These are phyloP conservation scores for Hippolais icterina DNA, from an alignment of 2,113 vertebrate genomes.

Conservation along the genomic window DNA sequence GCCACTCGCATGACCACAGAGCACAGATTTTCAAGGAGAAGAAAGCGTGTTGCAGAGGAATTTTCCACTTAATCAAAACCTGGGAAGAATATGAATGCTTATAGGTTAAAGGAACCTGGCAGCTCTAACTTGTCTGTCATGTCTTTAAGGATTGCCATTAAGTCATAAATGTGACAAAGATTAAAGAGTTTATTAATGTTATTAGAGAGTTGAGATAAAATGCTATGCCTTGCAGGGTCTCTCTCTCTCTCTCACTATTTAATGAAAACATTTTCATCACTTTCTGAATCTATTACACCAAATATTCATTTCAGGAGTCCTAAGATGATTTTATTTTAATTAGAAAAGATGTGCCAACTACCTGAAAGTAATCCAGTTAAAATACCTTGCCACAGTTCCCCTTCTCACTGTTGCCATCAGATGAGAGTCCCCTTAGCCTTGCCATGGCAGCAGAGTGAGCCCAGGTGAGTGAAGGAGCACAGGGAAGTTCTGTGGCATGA, in stretches of 20 bases:
- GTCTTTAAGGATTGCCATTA: slow-evolving; percentile 75
- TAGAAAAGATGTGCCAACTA: slow-evolving; percentile 68
- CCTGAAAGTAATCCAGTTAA: slow-evolving; percentile 65
- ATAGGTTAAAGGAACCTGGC: slow-evolving; percentile 58
- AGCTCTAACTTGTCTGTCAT: slow-evolving; percentile 64
- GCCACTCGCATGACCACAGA: accelerated
- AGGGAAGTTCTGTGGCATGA: not conserved
- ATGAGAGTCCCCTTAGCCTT: not conserved
- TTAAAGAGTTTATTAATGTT: slow-evolving; percentile 82
- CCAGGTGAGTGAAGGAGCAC: accelerated
- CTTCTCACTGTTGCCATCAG: accelerated
- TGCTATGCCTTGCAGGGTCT: slow-evolving; percentile 77
- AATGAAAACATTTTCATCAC: slow-evolving; percentile 82
- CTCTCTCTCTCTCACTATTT: slow-evolving; percentile 64
- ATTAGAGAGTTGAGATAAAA: slow-evolving; percentile 78
- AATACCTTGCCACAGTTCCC: not conserved
- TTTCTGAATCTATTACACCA: slow-evolving; percentile 74
- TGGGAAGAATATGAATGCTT: slow-evolving; percentile 1
- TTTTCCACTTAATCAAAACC: slow-evolving; percentile 35
- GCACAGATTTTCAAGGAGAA: not conserved
- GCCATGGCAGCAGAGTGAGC: accelerated
- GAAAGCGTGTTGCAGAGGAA: not conserved
- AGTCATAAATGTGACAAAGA: slow-evolving; percentile 77
- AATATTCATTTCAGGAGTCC: slow-evolving; percentile 73
- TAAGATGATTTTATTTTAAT: slow-evolving; percentile 77